phyloP scores from a whole-genome alignment of 2,113 vertebrate genomes.

The Nerophis ophidion region DNA sequence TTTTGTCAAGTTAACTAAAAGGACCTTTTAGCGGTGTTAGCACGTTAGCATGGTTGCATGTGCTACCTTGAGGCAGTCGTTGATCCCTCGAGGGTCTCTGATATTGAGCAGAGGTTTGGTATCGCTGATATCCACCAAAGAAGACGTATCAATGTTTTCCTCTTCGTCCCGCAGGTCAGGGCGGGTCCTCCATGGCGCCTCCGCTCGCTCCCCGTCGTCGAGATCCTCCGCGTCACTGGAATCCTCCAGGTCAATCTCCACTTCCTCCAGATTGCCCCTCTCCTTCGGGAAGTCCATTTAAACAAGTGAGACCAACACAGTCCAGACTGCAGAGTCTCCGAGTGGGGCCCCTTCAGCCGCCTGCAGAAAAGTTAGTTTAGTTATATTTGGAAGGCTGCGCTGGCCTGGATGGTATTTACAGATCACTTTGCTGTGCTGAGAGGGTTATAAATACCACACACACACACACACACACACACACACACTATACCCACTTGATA shows the following conservation, averaged over 20 bases:
- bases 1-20: not conserved
- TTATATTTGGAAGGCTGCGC: constrained; percentile 71
- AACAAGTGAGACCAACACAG: constrained; percentile 19
- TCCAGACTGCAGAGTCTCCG: constrained; percentile 7
- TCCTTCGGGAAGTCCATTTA: constrained; percentile 47
- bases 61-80: constrained; percentile 73
- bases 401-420: constrained; percentile 67
- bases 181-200: constrained; percentile 59
- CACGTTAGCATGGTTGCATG: constrained; percentile 2
- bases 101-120: constrained; percentile 66
- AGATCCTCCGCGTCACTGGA: constrained; percentile 53
- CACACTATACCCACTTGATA: not conserved
- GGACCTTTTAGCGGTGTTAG: not conserved
- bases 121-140: constrained; percentile 68
- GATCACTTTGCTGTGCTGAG: constrained; percentile 51
- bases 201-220: constrained; percentile 48
- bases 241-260: constrained; percentile 68
- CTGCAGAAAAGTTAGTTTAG: constrained; percentile 22
- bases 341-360: constrained; percentile 22
- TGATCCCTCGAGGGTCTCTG: constrained; percentile 69
- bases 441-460: constrained; percentile 53
- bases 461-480: constrained; percentile 26
- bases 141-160: constrained; percentile 62
- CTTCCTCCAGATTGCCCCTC: constrained; percentile 54
- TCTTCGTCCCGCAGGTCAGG: constrained; percentile 51